phyloP scores from a whole-genome alignment of 2,113 vertebrate species.

The Bolborhynchus lineola region DNA sequence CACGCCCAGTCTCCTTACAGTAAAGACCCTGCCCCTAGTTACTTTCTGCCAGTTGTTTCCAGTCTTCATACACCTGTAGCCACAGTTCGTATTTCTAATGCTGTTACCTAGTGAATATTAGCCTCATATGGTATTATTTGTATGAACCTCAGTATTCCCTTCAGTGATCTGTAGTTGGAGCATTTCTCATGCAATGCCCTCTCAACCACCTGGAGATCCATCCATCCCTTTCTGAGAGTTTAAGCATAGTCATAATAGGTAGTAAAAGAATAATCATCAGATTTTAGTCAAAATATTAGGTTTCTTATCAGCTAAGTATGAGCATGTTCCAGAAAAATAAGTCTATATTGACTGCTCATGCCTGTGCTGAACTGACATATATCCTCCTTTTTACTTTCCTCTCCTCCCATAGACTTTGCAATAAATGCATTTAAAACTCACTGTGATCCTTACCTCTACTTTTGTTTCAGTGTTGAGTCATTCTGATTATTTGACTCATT shows the following conservation, averaged over 20 bases:
- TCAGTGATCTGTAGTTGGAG: background rate
- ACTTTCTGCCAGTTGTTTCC: background rate
- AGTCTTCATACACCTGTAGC: background rate
- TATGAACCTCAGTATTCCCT: background rate
- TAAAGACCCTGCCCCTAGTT: background rate
- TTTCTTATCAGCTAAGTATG: background rate
- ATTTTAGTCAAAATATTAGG: background rate
- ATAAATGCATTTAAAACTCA: background rate
- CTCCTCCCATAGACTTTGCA: background rate
- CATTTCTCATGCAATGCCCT: fast-evolving
- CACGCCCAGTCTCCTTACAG: background rate
- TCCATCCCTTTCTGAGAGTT: background rate
- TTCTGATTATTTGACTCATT: constrained; percentile 30
- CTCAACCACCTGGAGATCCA: background rate
- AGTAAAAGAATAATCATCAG: background rate
- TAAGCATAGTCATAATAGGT: background rate
- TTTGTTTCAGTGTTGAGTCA: constrained; percentile 24
- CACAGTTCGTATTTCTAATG: background rate
- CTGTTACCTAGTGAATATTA: background rate
- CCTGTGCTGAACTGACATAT: background rate
- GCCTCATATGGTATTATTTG: background rate
- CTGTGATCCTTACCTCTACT: background rate
- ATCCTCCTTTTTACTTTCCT: background rate
- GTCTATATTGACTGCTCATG: background rate
- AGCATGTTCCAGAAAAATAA: background rate